Percentiles rank a stretch among this genome's conserved stretches.
Evolutionary conservation across 2,113 vertebrate species (phyloP).

Genomic region (Zosterops borbonicus): DNA sequence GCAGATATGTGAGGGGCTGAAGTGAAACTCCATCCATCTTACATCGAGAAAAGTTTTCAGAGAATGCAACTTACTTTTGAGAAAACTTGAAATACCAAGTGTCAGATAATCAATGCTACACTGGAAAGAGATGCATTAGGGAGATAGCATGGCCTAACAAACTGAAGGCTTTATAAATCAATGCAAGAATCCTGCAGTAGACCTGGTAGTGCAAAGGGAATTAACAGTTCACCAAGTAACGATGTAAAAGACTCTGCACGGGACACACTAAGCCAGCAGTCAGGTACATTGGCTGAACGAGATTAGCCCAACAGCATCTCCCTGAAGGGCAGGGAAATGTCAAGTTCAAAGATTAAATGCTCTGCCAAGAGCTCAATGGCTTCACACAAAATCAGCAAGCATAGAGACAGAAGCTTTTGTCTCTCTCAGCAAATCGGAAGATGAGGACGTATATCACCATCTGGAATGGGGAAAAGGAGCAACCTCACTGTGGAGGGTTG

Average conservation of each 20-base stretch:
- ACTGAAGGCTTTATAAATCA: constrained; percentile 59
- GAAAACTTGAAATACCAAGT: constrained; percentile 14
- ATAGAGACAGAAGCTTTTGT: not conserved
- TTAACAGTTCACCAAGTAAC: constrained; percentile 20
- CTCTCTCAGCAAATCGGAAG: not conserved
- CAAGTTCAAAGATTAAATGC: constrained; percentile 5
- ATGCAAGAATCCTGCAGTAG: not conserved
- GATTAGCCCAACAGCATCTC: not conserved
- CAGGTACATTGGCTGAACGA: not conserved
- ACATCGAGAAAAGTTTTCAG: constrained; percentile 6
- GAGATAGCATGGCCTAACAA: constrained; percentile 33
- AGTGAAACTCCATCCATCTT: not conserved
- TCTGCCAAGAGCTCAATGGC: not conserved
- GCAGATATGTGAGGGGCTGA: not conserved
- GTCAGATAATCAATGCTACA: constrained; percentile 46
- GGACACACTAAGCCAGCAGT: not conserved
- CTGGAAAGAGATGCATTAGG: constrained; percentile 14
- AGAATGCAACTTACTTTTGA: not conserved
- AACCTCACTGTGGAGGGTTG: not conserved
- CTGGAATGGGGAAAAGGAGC: not conserved
- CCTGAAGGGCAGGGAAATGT: constrained; percentile 5
- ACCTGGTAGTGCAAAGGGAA: not conserved
- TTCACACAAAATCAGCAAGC: not conserved
- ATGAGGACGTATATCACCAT: not conserved
- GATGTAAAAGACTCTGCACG: not conserved